Percentiles rank a stretch among this genome's conserved stretches.
Evolutionary conservation across 2,888 invertebrate genomes (phyloP).

Genomic region (Cephus rjabovi): DNA sequence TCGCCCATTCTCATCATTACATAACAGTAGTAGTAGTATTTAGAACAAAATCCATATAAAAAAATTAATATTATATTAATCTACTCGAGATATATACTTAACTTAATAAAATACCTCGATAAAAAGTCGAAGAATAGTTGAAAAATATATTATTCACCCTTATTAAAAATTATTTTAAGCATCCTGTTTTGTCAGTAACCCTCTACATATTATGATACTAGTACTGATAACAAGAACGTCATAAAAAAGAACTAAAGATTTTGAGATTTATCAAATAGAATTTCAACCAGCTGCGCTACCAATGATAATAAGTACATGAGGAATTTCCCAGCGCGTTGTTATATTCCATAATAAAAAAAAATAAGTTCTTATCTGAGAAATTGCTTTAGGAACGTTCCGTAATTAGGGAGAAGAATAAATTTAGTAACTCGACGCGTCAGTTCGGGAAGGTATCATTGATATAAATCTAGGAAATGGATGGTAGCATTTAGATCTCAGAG

Average conservation of each 20-base stretch:
- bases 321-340: slow-evolving; percentile 1
- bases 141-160: background rate
- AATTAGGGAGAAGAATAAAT: slow-evolving; percentile 21
- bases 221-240: background rate
- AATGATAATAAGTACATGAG: background rate
- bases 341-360: slow-evolving; percentile 16
- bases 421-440: slow-evolving; percentile 2
- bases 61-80: background rate
- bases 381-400: background rate
- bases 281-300: background rate
- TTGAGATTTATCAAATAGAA: background rate
- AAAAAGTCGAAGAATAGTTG: background rate
- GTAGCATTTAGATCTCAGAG: slow-evolving; percentile 23
- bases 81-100: background rate
- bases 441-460: slow-evolving; percentile 11
- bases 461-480: slow-evolving; percentile 24
- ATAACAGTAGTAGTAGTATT: background rate
- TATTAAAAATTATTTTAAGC: background rate
- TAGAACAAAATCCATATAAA: background rate
- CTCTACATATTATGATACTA: background rate
- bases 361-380: background rate
- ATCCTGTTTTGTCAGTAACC: background rate
- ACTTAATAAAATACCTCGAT: background rate
- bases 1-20: background rate
- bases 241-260: background rate